phyloP scores from a whole-genome alignment of 1,140 invertebrate species.

The Diorhabda sublineata region DNA sequence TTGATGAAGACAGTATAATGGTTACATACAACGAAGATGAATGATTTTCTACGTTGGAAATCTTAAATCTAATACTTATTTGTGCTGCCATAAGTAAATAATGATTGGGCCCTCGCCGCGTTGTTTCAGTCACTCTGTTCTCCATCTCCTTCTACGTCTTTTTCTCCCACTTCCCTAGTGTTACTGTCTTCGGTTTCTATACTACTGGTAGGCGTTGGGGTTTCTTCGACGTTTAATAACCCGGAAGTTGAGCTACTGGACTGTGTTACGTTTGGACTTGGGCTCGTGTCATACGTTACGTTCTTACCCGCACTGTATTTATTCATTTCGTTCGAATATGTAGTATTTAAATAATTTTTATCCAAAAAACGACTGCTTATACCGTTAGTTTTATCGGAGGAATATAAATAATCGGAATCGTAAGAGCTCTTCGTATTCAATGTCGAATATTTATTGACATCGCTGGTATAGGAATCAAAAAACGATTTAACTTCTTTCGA shows the following conservation, averaged over 20 bases:
- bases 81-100: conserved; percentile 40
- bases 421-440: conserved; percentile 35
- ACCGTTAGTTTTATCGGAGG: conserved; percentile 34
- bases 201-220: conserved; percentile 57
- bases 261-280: conserved; percentile 30
- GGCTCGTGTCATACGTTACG: conserved; percentile 29
- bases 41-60: conserved; percentile 14
- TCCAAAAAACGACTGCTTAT: conserved; percentile 36
- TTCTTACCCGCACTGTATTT: conserved; percentile 37
- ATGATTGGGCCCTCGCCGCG: conserved; percentile 35
- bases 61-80: conserved; percentile 33
- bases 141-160: conserved; percentile 56
- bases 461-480: conserved; percentile 36
- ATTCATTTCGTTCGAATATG: conserved; percentile 31
- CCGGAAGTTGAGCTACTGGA: conserved; percentile 26
- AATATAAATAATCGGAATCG: conserved; percentile 25
- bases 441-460: conserved; percentile 35
- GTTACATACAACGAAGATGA: conserved; percentile 28
- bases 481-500: conserved; percentile 42
- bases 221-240: conserved; percentile 47
- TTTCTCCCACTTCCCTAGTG: conserved; percentile 52
- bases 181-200: conserved; percentile 58
- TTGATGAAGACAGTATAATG: conserved; percentile 19
- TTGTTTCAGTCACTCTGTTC: conserved; percentile 55
- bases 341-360: conserved; percentile 35